phyloP scores from a whole-genome alignment of 2,113 vertebrate species.

The Charadrius vociferus region DNA sequence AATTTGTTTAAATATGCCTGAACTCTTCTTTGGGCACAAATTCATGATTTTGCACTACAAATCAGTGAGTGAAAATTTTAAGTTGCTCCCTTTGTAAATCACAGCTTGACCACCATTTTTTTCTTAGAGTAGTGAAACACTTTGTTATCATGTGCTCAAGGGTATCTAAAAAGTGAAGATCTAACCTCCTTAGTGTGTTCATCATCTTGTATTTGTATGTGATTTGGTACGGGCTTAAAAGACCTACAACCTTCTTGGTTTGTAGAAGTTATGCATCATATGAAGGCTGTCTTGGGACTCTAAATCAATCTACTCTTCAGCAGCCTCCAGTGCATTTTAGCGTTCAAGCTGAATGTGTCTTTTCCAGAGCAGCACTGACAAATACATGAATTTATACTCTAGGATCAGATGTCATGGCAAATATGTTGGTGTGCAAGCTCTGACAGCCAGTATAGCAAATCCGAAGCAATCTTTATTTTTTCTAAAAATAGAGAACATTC shows the following conservation, averaged over 20 bases:
- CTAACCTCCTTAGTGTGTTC: neutral
- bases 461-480: neutral
- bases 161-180: neutral
- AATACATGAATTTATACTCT: neutral
- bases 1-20: neutral
- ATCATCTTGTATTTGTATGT: neutral
- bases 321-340: neutral
- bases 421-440: neutral
- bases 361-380: neutral
- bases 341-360: neutral
- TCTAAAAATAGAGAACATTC: conserved; percentile 1
- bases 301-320: neutral
- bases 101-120: neutral
- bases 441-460: neutral
- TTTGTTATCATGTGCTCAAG: neutral
- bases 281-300: neutral
- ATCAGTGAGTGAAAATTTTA: neutral
- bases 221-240: neutral
- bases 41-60: neutral
- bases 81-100: neutral
- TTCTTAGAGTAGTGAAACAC: neutral
- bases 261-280: neutral
- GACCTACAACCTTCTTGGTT: neutral
- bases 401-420: conserved; percentile 14
- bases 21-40: neutral